Conservation (phyloP, 2,888 invertebrate species). For the Desoria tigrina region DNA sequence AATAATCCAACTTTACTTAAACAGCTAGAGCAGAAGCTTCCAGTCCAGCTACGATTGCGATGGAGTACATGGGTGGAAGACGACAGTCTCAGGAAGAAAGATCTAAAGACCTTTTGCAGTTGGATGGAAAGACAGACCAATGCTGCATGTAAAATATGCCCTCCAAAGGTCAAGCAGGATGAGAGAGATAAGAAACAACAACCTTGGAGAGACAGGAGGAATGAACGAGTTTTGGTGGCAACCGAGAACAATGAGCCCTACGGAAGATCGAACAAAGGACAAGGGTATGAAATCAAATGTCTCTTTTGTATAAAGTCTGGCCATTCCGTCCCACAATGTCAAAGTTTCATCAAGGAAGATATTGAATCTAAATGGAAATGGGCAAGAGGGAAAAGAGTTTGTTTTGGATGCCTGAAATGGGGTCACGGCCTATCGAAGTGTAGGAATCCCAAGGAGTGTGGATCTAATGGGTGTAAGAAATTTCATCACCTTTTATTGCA, state of each 20-base stretch:
- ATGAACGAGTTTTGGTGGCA: too few species aligned
- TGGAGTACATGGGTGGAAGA: neutral
- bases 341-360: too few species aligned
- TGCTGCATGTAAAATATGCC: neutral
- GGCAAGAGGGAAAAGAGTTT: too few species aligned
- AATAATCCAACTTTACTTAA: neutral
- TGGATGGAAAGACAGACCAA: neutral
- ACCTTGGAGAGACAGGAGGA: neutral
- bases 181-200: neutral
- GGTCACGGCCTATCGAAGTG: too few species aligned
- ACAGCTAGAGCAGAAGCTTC: neutral
- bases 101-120: neutral
- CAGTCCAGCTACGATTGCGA: neutral
- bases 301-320: too few species aligned
- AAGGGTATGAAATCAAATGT: too few species aligned
- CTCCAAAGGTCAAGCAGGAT: neutral
- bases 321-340: too few species aligned
- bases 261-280: too few species aligned
- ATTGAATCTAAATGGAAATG: too few species aligned
- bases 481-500: constrained; percentile 10
- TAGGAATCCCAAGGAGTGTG: too few species aligned
- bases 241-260: too few species aligned
- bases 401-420: too few species aligned
- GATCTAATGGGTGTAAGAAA: constrained; percentile 2
- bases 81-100: neutral